These are phyloP conservation scores for Myrmecophaga tridactyla DNA, from an alignment of 2,113 vertebrate genomes.

Conservation along the genomic window DNA sequence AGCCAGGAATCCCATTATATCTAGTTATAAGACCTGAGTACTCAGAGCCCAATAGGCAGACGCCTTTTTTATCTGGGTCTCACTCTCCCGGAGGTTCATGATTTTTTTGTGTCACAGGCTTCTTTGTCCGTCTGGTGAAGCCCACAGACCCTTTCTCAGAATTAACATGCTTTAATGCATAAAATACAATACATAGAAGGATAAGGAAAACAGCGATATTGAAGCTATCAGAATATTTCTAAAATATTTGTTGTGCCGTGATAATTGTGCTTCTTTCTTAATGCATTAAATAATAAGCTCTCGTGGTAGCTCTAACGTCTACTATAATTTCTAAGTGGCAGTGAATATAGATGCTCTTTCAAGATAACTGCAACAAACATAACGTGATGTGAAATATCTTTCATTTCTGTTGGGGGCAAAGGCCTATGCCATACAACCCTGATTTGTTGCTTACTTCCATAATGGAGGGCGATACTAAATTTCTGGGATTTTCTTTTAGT, in stretches of 20 bases:
- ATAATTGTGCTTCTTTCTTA: conserved; percentile 16
- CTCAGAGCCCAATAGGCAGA: background rate
- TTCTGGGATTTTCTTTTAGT: background rate
- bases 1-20: background rate
- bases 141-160: background rate
- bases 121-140: background rate
- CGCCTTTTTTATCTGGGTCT: background rate
- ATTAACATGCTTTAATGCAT: background rate
- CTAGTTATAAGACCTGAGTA: background rate
- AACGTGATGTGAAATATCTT: background rate
- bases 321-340: background rate
- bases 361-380: background rate
- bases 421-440: background rate
- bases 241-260: conserved; percentile 4
- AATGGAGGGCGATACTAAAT: background rate
- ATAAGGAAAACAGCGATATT: background rate
- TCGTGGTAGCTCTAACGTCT: background rate
- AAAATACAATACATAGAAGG: background rate
- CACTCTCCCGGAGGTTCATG: too few relatives aligned
- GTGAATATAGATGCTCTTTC: background rate
- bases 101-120: background rate
- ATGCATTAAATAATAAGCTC: background rate
- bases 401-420: background rate
- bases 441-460: background rate
- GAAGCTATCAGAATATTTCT: conserved; percentile 38